These are phyloP conservation scores for Apteryx mantelli DNA, from an alignment of 2,113 vertebrate genomes.

Conservation along the genomic window DNA sequence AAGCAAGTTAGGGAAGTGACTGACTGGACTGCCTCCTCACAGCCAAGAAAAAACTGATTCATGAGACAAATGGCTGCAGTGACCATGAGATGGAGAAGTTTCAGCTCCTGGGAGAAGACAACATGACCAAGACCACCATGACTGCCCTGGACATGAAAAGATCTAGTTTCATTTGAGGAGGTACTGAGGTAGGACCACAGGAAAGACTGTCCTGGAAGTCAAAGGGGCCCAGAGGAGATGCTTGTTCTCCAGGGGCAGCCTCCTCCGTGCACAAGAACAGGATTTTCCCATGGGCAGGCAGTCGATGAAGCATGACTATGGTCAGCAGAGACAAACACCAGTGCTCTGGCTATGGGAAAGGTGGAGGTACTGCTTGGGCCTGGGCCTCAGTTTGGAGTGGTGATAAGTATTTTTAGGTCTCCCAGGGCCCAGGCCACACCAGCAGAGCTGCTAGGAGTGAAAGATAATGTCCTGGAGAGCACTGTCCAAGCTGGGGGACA, in stretches of 20 bases:
- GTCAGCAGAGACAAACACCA: neutral
- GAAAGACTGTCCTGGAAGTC: neutral
- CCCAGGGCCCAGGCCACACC: neutral
- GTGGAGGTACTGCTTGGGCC: neutral
- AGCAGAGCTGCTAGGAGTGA: neutral
- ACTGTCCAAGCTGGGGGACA: neutral
- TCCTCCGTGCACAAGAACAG: neutral
- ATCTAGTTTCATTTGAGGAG: neutral
- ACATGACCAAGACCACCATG: neutral
- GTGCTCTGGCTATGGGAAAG: neutral
- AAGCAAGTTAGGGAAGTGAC: neutral
- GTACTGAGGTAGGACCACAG: neutral
- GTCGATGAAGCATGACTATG: neutral
- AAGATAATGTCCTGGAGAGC: neutral
- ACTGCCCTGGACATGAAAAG: neutral
- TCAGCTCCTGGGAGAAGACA: neutral
- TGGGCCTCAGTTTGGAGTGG: neutral
- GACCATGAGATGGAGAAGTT: neutral
- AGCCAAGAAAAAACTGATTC: neutral
- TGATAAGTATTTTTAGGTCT: neutral
- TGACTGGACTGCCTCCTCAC: fast-evolving
- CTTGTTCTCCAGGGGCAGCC: neutral
- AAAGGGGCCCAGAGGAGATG: neutral
- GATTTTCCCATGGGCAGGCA: neutral
- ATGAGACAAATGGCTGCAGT: neutral